Percentiles rank a stretch among this genome's conserved stretches.
Evolutionary conservation across 2,113 vertebrate genomes (phyloP).

Genomic region (Hypanus sabinus): DNA sequence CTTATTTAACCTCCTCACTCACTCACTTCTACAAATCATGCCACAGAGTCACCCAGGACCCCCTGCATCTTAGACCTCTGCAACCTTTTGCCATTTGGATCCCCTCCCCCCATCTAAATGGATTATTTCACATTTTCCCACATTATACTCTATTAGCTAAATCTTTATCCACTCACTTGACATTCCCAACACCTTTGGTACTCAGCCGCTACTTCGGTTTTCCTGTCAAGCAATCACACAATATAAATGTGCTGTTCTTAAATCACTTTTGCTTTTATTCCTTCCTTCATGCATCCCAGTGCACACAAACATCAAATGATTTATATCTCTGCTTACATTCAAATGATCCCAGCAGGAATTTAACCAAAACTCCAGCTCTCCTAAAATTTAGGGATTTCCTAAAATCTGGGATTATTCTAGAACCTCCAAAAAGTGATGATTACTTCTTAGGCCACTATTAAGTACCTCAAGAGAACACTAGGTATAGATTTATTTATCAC

Average conservation of each 20-base stretch:
- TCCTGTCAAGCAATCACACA: neutral
- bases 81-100: too few relatives aligned
- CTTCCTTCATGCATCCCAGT: neutral
- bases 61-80: too few relatives aligned
- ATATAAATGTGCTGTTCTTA: neutral
- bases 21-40: too few relatives aligned
- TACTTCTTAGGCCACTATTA: neutral
- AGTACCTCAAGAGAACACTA: too few relatives aligned
- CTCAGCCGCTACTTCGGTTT: neutral
- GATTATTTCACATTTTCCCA: too few relatives aligned
- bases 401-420: neutral
- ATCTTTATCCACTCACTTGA: too few relatives aligned
- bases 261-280: neutral
- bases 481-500: too few relatives aligned
- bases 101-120: too few relatives aligned
- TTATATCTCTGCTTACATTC: neutral
- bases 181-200: neutral
- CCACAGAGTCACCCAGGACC: too few relatives aligned
- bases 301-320: neutral
- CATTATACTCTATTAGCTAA: too few relatives aligned
- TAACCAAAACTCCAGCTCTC: neutral
- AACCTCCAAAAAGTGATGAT: neutral
- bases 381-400: neutral
- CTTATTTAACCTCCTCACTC: too few relatives aligned
- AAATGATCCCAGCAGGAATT: neutral